Conservation (phyloP, 2,888 invertebrate species). For the Drosophila formosana region DNA sequence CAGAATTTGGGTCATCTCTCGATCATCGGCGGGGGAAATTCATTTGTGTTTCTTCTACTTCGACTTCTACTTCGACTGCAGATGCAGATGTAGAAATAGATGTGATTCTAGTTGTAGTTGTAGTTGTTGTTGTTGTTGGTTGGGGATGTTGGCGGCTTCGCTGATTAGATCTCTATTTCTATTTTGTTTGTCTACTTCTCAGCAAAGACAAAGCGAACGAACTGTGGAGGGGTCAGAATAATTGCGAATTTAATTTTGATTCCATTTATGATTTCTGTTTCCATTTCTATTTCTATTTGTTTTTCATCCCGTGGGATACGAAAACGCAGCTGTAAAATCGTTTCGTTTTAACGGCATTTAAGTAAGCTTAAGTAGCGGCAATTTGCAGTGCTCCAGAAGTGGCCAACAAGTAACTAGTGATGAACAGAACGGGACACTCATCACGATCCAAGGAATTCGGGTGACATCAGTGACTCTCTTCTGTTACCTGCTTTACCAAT, state of each 20-base stretch:
- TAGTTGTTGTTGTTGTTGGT: constrained; percentile 2
- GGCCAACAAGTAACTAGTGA: constrained; percentile 43
- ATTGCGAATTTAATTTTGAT: constrained; percentile 66
- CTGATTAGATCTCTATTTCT: constrained; percentile 60
- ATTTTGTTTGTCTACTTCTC: constrained; percentile 47
- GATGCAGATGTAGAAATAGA: constrained; percentile 10
- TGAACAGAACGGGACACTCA: constrained; percentile 54
- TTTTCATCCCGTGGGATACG: constrained; percentile 41
- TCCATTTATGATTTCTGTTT: constrained; percentile 57
- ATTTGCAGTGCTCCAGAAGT: constrained; percentile 35
- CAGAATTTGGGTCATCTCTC: constrained; percentile 73
- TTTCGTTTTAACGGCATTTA: constrained; percentile 62
- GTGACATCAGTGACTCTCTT: constrained; percentile 29
- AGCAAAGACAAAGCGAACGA: constrained; percentile 48
- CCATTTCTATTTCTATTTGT: constrained; percentile 2
- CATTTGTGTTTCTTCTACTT: constrained; percentile 42
- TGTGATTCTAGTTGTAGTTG: constrained; percentile 19
- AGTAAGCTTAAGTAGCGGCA: constrained; percentile 13
- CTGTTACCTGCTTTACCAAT: constrained; percentile 47
- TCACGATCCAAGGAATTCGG: constrained; percentile 55
- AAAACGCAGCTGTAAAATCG: constrained; percentile 33
- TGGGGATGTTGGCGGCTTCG: constrained; percentile 18
- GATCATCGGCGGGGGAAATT: constrained; percentile 46
- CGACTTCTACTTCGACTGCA: neutral
- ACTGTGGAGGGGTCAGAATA: constrained; percentile 49